Conservation (phyloP, 2,113 vertebrate species). For the Pterocles gutturalis region DNA sequence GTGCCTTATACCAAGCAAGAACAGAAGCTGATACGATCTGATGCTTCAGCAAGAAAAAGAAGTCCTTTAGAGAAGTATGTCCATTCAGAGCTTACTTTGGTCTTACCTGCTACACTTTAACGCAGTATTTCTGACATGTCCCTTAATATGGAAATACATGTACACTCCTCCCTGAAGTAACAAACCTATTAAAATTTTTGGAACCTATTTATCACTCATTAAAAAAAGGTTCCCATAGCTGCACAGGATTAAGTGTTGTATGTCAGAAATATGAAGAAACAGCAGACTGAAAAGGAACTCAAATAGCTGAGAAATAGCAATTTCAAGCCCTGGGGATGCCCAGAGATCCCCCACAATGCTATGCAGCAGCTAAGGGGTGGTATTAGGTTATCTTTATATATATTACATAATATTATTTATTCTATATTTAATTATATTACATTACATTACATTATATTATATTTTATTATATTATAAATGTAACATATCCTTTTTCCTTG, state of each 20-base stretch:
- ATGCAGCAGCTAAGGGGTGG: not conserved
- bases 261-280: not conserved
- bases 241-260: not conserved
- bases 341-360: not conserved
- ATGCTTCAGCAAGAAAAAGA: not conserved
- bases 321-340: not conserved
- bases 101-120: not conserved
- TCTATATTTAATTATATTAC: too few relatives aligned
- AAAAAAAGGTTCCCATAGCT: not conserved
- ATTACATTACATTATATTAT: too few relatives aligned
- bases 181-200: not conserved
- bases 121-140: not conserved
- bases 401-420: not conserved
- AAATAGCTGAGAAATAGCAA: not conserved
- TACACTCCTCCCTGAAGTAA: not conserved
- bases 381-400: not conserved
- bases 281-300: not conserved
- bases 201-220: not conserved
- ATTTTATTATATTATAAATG: too few relatives aligned
- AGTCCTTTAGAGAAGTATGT: not conserved
- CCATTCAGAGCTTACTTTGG: not conserved
- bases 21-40: not conserved
- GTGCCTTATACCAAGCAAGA: not conserved
- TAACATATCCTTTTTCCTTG: not conserved
- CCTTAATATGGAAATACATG: not conserved